Evolutionary conservation across 2,888 invertebrate genomes (phyloP), one percentile per base, ranked within the genome.

Genomic region (Tethea ocularis): DNA sequence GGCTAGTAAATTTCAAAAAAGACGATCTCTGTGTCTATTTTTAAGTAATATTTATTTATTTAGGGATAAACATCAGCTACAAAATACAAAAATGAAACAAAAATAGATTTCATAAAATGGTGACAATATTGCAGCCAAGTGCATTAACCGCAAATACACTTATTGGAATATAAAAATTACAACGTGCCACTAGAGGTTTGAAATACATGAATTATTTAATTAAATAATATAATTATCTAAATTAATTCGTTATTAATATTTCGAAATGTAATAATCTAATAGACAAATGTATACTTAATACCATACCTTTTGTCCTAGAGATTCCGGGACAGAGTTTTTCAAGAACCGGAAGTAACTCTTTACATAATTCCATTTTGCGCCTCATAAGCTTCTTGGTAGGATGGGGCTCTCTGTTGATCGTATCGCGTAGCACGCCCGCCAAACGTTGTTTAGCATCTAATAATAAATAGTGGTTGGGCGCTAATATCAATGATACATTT

Each of bases 271-370:
- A 33, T 8, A 4, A 7, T 10, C 11, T 38, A 4, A 15, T 38
- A n/a, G 15, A 38, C 11, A 38, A 41, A 41, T 17, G 15, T 20
- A 10, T 6, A 51, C 10, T 1, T n/a, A 51, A 52, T 10, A 36
- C 36, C 26, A 36, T 76, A 95, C 96, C 96, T 94, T 94, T 94
- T 0, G 95, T 91, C 73, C 96, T 91, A 7, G 96, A 95, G 71
- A 96, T 94, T 57, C 96, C 96, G 0, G 97, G 97, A 63, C 95
- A 95, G 2, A 97, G 82, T 33, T 93, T 93, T 62, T 95, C 94
- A 0, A 97, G 80, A 0, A 97, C 94, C 0, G 93, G 83, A 29
- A 96, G 78, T 52, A 97, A 82, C 68, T 96, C 95, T 55, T 93
- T 86, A 69, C 96, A 97, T 3, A 96, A 81, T 51, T 94, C 89